A percentile compares a stretch with the other conserved stretches of the same genome.
These are phyloP conservation scores for Esperia sulphurella DNA, from an alignment of 2,888 invertebrate genomes.

Conservation along the genomic window DNA sequence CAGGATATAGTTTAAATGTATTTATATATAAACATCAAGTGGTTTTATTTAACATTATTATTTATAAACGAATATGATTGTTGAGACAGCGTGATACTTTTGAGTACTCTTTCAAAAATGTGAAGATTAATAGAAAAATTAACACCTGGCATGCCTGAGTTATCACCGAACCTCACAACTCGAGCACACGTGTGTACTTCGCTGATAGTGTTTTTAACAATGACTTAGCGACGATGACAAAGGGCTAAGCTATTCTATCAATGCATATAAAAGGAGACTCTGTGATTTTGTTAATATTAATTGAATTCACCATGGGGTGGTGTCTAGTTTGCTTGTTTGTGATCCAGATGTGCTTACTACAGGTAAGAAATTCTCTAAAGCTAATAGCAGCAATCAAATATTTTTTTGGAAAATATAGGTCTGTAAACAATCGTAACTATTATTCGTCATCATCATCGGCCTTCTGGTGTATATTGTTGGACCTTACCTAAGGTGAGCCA, in stretches of 20 bases:
- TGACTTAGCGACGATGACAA: conserved; percentile 26
- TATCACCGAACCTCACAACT: neutral
- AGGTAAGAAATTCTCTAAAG: conserved; percentile 44
- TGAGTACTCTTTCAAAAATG: too few species aligned
- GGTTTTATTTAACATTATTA: too few species aligned
- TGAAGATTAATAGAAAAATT: neutral
- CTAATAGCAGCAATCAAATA: too few species aligned
- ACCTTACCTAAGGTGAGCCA: neutral
- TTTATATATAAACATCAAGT: too few species aligned
- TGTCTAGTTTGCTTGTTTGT: conserved; percentile 28
- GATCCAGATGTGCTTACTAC: conserved; percentile 34
- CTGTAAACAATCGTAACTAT: too few species aligned
- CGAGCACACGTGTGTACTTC: neutral
- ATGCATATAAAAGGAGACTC: conserved; percentile 42
- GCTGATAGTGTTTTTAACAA: neutral
- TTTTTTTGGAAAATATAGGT: too few species aligned
- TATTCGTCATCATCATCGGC: too few species aligned
- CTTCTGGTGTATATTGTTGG: neutral
- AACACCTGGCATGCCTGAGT: neutral
- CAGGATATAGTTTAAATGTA: too few species aligned
- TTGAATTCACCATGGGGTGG: conserved; percentile 40
- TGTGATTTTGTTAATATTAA: conserved; percentile 13
- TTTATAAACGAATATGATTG: too few species aligned
- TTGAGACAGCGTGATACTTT: too few species aligned
- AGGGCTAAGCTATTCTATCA: conserved; percentile 36